Evolutionary conservation across 2,888 invertebrate genomes (phyloP), one percentile per base, ranked within the genome.

Genomic region (Graphium colonna): DNA sequence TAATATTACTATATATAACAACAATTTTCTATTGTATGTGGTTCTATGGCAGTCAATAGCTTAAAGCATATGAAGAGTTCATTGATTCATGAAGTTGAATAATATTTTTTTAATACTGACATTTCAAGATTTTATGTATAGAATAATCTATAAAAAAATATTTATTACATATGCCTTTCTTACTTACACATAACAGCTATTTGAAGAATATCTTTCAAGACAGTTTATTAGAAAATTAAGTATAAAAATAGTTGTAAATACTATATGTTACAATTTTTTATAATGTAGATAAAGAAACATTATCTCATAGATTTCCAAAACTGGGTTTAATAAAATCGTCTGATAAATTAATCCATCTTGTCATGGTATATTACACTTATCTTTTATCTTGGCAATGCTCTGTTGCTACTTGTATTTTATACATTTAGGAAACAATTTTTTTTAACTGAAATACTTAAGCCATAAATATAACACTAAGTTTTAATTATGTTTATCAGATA

Each of bases 371-470:
- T 28, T 18, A 39, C 17, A 44, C 41, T 52, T 47, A 52, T 49
- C 33, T 49, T 28, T 45, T 45, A 46, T 46, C 49, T 41, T 44
- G 41, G n/a, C 36, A 12, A 15, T 4, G 17, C 12, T 31, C 8
- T 31, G 44, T 54, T 45, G 49, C 47, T 49, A 54, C 47, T 31
- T 49, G 53, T 16, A 12, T 49, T 50, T 17, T 15, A 41, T 40
- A 17, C 3, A n/a, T 13, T 10, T 41, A 18, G 1, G 18, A 4
- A 28, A 28, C 4, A 28, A 28, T 7, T 7, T 7, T 33, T 33
- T 33, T n/a, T 33, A 33, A 10, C 1, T 9, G 1, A 3, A 1
- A 10, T 33, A 10, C n/a, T 33, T n/a, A n/a, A n/a, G n/a, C n/a
- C n/a, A n/a, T n/a, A n/a, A n/a, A n/a, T n/a, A n/a, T n/a, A n/a